Conservation (phyloP, 2,888 invertebrate genomes). For the Aphidius colemani region DNA sequence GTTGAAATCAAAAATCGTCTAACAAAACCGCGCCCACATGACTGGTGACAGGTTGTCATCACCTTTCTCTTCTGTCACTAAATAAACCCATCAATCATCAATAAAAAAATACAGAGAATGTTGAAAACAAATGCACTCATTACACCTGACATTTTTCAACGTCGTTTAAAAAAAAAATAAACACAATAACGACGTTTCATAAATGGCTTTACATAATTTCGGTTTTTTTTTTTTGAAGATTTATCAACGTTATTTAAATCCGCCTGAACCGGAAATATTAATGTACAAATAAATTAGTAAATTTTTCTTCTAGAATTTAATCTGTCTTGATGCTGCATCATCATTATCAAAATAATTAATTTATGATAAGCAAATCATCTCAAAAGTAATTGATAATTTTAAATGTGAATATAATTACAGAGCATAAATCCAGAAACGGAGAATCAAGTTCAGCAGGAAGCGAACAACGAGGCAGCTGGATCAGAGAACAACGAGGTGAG, state of each 20-base stretch:
- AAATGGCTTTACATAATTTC: constrained; percentile 1
- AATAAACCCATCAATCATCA: no score
- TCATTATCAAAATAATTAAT: background rate
- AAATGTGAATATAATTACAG: constrained; percentile 39
- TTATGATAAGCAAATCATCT: constrained; percentile 1
- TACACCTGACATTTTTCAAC: background rate
- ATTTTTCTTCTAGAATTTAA: background rate
- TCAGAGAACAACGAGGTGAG: constrained; percentile 69
- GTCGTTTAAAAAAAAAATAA: background rate
- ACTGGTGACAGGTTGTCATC: constrained; percentile 18
- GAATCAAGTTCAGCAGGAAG: constrained; percentile 53
- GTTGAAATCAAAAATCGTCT: constrained; percentile 2
- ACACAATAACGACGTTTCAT: background rate
- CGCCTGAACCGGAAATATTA: constrained; percentile 31
- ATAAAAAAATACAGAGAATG: no score
- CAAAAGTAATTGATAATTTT: background rate
- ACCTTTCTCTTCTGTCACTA: constrained; percentile 7
- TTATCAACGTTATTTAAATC: constrained; percentile 17
- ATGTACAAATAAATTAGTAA: background rate
- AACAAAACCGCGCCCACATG: constrained; percentile 13
- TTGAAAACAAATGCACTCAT: no score
- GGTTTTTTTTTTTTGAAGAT: background rate
- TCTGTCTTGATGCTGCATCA: background rate
- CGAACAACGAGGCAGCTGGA: constrained; percentile 60
- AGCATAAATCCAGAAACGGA: constrained; percentile 56